Percentiles rank a stretch among this genome's conserved stretches.
phyloP scores from a whole-genome alignment of 2,113 vertebrate species.

The Hippopotamus amphibius region DNA sequence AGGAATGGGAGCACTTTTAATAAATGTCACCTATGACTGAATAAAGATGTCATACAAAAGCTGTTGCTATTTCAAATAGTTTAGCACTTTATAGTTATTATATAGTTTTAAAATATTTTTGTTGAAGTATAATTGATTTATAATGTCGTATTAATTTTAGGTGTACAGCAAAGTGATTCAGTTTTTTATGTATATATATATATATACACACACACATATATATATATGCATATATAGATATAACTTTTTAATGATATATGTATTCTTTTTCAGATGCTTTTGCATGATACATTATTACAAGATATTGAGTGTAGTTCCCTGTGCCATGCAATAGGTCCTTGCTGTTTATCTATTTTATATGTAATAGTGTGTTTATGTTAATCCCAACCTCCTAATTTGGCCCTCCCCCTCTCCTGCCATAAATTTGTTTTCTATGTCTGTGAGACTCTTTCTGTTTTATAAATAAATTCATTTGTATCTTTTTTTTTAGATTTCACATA shows the following conservation, averaged over 20 bases:
- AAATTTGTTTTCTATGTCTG: not conserved
- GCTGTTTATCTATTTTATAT: not conserved
- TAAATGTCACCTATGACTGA: not conserved
- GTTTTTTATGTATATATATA: not conserved
- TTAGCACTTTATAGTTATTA: not conserved
- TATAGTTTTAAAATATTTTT: not conserved
- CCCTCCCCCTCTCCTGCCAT: not conserved
- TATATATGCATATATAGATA: not conserved
- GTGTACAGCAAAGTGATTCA: not conserved
- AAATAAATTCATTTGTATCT: not conserved
- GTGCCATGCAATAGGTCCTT: not conserved
- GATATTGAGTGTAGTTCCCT: not conserved
- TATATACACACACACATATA: not conserved
- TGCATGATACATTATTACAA: not conserved
- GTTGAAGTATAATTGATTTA: not conserved
- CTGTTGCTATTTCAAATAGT: constrained; percentile 39
- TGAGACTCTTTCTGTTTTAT: not conserved
- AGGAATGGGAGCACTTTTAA: constrained; percentile 22
- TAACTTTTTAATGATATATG: not conserved
- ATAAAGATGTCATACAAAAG: not conserved
- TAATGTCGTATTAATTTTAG: not conserved
- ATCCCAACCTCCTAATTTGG: not conserved
- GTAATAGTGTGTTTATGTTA: not conserved
- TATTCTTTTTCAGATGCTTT: not conserved
- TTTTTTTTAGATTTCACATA: not conserved